Conservation (phyloP, 1,140 invertebrate genomes). For the Drosophila kikkawai region DNA sequence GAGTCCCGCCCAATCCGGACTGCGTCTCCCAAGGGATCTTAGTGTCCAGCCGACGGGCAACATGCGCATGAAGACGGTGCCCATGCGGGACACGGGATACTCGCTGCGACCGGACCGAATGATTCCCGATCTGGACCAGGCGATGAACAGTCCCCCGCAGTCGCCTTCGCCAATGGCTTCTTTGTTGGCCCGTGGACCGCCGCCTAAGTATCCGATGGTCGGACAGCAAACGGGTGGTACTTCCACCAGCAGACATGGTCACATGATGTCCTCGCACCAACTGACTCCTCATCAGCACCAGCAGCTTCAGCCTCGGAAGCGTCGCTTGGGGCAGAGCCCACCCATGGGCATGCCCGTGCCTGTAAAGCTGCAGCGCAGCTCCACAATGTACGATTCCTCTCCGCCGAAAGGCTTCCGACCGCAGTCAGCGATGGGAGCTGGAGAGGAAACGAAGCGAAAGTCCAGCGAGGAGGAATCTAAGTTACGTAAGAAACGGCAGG, state of each 20-base stretch:
- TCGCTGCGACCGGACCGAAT: slow-evolving; percentile 68
- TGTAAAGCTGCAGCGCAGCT: slow-evolving; percentile 67
- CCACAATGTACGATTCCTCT: slow-evolving; percentile 19
- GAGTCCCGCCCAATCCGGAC: slow-evolving; percentile 1
- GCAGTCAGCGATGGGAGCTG: background rate
- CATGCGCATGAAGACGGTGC: slow-evolving; percentile 64
- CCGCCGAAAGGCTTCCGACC: background rate
- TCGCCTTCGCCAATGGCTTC: slow-evolving; percentile 47
- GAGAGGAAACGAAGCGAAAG: slow-evolving; percentile 23
- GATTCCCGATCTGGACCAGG: slow-evolving; percentile 66
- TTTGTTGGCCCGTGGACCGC: slow-evolving; percentile 32
- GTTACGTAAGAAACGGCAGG: slow-evolving; percentile 43
- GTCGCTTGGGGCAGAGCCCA: slow-evolving; percentile 35
- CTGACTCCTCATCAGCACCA: slow-evolving; percentile 40
- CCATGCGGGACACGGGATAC: slow-evolving; percentile 69
- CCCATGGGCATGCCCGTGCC: slow-evolving; percentile 43
- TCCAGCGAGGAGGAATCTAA: slow-evolving; percentile 32
- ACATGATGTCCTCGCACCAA: slow-evolving; percentile 43
- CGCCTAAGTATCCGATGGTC: slow-evolving; percentile 35
- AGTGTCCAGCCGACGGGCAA: slow-evolving; percentile 49
- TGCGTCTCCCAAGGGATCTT: slow-evolving; percentile 58
- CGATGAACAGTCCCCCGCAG: slow-evolving; percentile 59
- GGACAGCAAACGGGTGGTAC: slow-evolving; percentile 17
- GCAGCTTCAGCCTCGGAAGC: slow-evolving; percentile 50
- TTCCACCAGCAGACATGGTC: slow-evolving; percentile 62